Base-by-base conservation (phyloP, 2,888 invertebrate species). In the Rhyacophila evoluta region DNA sequence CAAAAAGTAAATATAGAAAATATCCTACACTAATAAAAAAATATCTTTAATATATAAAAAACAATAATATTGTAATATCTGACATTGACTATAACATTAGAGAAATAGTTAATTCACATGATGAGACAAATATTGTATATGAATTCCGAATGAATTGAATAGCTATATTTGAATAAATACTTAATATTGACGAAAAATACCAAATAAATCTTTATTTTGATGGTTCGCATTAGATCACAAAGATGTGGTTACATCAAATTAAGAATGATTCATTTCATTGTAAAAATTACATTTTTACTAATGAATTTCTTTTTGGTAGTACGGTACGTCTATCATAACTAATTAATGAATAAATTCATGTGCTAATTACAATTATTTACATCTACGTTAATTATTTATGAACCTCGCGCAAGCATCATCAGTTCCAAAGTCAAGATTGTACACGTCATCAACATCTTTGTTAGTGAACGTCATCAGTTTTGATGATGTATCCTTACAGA, bases 401-500 rank as follows among this genome's bases (percentile, higher is more conserved):
- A 55, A 55, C 15, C 19, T 10, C 55, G 19, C 19, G 19, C 55
- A 55, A 55, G 55, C 55, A 19, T 55, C 55, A 4, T 55, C 55
- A 55, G 55, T 55, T 55, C 55, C 55, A 19, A 19, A 55, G 15
- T 55, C 55, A 8, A 55, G 55, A 55, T 55, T 55, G 55, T 55
- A 55, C 55, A 55, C 55, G 19, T 55, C 55, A 55, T 55, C 55
- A 15, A 55, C 19, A 55, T 55, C 19, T 55, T 55, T 19, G 19
- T 55, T 19, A 55, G 15, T 15, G 15, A 38, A 39, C 15, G 12
- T 19, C 55, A 55, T 25, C 55, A 55, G 25, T 15, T 55, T 55
- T 55, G 55, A 55, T 55, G 15, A 55, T 6, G 19, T 55, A 55
- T 19, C 29, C 19, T 68, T 77, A 79, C 81, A 81, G 81, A 79